Evolutionary conservation across 2,888 invertebrate species (phyloP), one percentile per base, ranked within the genome.

Genomic region (Allacma fusca): DNA sequence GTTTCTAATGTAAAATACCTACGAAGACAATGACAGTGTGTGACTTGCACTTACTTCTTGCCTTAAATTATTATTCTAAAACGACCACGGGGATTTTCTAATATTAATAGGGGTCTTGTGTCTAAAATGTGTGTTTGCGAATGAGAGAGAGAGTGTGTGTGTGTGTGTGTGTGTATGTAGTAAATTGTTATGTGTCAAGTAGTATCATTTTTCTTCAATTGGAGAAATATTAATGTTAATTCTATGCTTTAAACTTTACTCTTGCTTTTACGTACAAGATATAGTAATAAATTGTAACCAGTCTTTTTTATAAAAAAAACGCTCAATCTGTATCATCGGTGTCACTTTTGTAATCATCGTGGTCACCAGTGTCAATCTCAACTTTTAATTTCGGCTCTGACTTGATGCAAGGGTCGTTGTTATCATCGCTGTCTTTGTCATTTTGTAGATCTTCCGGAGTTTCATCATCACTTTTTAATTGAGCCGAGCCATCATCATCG

Each of bases 401-500:
- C 72, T 77, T 76, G 75, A 79, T 77, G 68, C 80, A 79, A 28
- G 77, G 77, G 62, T 81, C 80, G 72, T 76, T 73, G 68, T 74
- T 76, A 21, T 73, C 75, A 34, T 67, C 62, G 40, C 71, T 65
- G 65, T 50, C 26, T 71, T 72, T 40, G 72, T 83, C 84, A 72
- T 86, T 85, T 80, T 76, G 75, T 62, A 76, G 76, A 81, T 85
- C 86, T 68, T 85, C 84, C 83, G 73, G 86, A 85, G 21, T 85
- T 83, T 59, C 76, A 40, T 75, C 77, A 50, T 80, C 78, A 29
- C 64, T 72, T 43, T 44, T 83, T 77, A 78, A 79, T 40, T 85
- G 85, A 75, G 85, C 86, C 43, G 86, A 85, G 80, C 86, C 83
- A 84, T 83, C 67, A 81, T 85, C 81, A 80, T 82, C 79, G 88